Evolutionary conservation across 2,113 vertebrate genomes (phyloP), one percentile per base, ranked within the genome.

Genomic region (Cryptotis parvus): DNA sequence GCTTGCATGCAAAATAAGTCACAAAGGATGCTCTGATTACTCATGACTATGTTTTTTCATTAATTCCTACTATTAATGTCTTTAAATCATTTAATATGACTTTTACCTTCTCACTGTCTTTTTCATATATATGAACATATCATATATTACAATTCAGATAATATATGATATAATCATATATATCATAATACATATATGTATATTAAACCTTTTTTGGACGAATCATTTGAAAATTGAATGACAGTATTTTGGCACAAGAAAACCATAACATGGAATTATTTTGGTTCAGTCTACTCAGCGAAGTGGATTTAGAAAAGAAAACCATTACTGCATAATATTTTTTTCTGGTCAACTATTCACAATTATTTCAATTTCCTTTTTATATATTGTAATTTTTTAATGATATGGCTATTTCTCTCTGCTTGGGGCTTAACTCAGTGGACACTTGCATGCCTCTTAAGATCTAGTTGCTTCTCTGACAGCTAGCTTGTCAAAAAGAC

Each of bases 401-500:
- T 82, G 63, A 33, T 84, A 43, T 61, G 29, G 9, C 45, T 66
- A 22, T 79, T 88, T 89, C 20, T 93, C 76, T 89, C 68, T 89
- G 52, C 16, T 88, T 86, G 45, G 6, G 9, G 39, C 37, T 91
- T 90, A 89, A 65, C 70, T 94, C 29, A 29, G 6, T 84, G 39
- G 95, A 87, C 55, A 4, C 85, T 55, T 61, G 8, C 41, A 84
- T 84, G 75, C 41, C 35, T 82, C 77, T 80, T 58, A 58, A 88
- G 29, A 87, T 91, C 80, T 31, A 1, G 39, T 95, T 87, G 70
- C 90, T 15, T 85, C 88, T 95, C 78, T 94, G 95, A 78, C 89
- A 94, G 24, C 45, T 31, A 87, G 35, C 68, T 52, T 95, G 89
- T 96, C 92, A 94, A 83, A 83, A 97, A 97, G 72, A 69, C 80